Evolutionary conservation across 1,140 invertebrate species (phyloP).

Genomic region (Lepidurus packardi): DNA sequence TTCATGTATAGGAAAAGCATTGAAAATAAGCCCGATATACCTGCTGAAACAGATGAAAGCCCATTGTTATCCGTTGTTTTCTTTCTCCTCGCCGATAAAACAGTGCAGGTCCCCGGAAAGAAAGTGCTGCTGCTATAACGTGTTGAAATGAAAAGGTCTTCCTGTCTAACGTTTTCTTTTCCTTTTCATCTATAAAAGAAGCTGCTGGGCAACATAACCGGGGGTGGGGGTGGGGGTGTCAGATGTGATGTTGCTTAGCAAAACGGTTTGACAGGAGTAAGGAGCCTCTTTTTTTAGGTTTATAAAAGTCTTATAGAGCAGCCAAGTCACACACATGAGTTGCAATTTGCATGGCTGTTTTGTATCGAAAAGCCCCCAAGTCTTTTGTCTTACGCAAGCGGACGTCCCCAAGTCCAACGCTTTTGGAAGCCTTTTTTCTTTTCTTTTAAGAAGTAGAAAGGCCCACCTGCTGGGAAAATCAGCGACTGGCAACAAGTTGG

Average conservation of each 20-base stretch:
- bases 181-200: neutral
- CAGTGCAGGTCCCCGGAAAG: neutral
- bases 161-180: neutral
- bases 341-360: constrained; percentile 18
- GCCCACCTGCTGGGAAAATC: constrained; percentile 17
- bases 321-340: constrained; percentile 13
- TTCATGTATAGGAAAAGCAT: constrained; percentile 1
- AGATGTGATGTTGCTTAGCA: neutral
- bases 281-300: neutral
- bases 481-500: constrained; percentile 13
- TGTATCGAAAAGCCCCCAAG: neutral
- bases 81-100: neutral
- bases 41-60: constrained; percentile 3
- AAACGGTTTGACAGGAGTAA: neutral
- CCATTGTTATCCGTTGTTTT: neutral
- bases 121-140: neutral
- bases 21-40: constrained; percentile 16
- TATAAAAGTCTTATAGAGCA: neutral
- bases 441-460: neutral
- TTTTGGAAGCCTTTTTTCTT: neutral
- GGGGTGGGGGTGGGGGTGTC: too few relatives aligned
- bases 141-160: neutral
- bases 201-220: too few relatives aligned
- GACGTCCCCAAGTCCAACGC: neutral
- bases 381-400: neutral